Base-by-base conservation (phyloP, 2,888 invertebrate genomes). In the Caenorhabditis sp. region DNA sequence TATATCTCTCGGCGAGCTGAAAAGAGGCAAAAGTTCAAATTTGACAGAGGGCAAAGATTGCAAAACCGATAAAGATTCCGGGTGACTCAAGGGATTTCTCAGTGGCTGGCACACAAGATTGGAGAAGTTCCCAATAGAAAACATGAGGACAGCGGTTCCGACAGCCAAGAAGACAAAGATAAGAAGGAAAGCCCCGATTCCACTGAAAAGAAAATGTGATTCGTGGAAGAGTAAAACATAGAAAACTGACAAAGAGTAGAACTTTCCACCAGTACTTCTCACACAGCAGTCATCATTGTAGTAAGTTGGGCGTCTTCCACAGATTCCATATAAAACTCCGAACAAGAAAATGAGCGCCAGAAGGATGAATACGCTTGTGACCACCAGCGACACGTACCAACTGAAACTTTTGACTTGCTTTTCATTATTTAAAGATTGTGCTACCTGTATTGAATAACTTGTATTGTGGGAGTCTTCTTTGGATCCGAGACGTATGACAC, bases 301-400 rank as follows among this genome's bases (percentile, higher is more conserved):
- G 16, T 92, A 93, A 4, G 89, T 89, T 3, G 93, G 93, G 35
- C 93, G 85, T 72, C 93, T 92, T 19, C 93, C 93, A 89, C 93
- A 93, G 24, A 92, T 89, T 38, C 93, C 93, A 89, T 93, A 93
- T 86, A 93, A 89, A 8, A 93, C 88, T 7, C 93, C 93, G 58
- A 93, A 88, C 61, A 92, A 92, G 86, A 93, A 93, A 74, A 92
- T 91, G 5, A 93, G 84, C 0, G 93, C 92, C 19, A 93, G 89
- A 51, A 93, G 87, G 22, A 93, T 84, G 61, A 93, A 89, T 3
- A 93, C 61, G 82, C 92, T 92, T 41, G 93, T 89, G 41, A 93
- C 64, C 12, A 91, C 92, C 22, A 93, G 90, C 24, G 93, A 92
- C 1, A 82, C 92, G 87, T 93, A 93, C 92, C 93, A 93, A 51